Evolutionary conservation across 2,888 invertebrate genomes (phyloP).

Genomic region (Oxytorus armatus): DNA sequence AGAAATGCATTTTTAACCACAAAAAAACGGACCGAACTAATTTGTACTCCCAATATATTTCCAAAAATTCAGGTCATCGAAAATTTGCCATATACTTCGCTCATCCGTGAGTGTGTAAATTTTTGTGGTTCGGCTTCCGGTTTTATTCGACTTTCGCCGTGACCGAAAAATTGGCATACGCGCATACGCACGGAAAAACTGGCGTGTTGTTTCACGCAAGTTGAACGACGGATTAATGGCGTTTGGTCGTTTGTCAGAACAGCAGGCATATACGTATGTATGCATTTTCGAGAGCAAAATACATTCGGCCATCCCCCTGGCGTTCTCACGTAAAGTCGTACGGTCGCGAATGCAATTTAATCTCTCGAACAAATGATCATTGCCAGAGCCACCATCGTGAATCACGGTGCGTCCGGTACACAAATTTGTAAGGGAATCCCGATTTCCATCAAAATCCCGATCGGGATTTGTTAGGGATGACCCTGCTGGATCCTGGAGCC

Average conservation of each 20-base stretch:
- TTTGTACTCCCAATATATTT: no score
- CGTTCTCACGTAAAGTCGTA: slow-evolving; percentile 33
- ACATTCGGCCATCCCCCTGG: not conserved
- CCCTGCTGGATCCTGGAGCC: no score
- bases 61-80: no score
- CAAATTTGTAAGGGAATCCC: no score
- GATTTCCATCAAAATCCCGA: no score
- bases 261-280: slow-evolving; percentile 3
- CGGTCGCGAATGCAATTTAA: slow-evolving; percentile 66
- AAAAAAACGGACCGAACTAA: no score
- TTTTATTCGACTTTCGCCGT: slow-evolving; percentile 2
- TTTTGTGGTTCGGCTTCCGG: no score
- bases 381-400: slow-evolving; percentile 50
- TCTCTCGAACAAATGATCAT: slow-evolving; percentile 68
- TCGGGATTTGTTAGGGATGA: no score
- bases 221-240: slow-evolving; percentile 56
- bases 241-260: slow-evolving; percentile 49
- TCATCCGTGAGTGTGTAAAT: no score
- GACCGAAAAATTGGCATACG: slow-evolving; percentile 31
- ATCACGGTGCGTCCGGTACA: slow-evolving; percentile 67
- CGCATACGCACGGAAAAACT: slow-evolving; percentile 3
- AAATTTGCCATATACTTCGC: no score
- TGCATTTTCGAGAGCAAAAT: not conserved
- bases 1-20: no score
- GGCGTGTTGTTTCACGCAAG: slow-evolving; percentile 7